A percentile compares a stretch with the other conserved stretches of the same genome.
These are phyloP conservation scores for Parauchenoglanis punctatus DNA, from an alignment of 2,797 vertebrate species.

Conservation along the genomic window DNA sequence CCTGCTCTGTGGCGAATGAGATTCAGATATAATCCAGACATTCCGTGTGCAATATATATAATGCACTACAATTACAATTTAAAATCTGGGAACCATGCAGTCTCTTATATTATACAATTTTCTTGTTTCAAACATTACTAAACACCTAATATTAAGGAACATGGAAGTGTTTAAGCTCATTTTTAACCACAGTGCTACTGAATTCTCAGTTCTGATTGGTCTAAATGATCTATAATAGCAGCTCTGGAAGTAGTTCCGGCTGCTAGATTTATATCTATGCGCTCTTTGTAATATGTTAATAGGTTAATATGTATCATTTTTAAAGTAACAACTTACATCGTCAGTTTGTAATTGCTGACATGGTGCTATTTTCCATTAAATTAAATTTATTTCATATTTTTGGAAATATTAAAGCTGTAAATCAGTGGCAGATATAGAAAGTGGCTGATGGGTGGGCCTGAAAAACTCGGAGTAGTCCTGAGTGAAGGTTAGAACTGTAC, in stretches of 20 bases:
- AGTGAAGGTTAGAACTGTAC: too few species aligned
- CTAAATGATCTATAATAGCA: background rate
- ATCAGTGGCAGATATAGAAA: background rate
- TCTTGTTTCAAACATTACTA: background rate
- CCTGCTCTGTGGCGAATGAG: background rate
- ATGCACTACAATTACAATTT: background rate
- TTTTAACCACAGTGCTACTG: background rate
- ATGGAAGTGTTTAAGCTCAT: background rate
- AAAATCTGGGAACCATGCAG: background rate
- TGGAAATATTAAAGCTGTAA: background rate
- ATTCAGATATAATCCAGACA: background rate
- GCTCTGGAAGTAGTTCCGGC: too few species aligned
- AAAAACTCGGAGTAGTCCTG: too few species aligned
- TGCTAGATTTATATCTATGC: too few species aligned
- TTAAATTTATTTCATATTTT: background rate
- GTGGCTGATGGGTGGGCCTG: too few species aligned
- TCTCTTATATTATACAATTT: background rate
- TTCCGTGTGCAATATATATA: background rate
- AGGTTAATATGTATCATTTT: too few species aligned
- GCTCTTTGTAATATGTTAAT: too few species aligned
- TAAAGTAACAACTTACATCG: too few species aligned
- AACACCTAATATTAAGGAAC: background rate
- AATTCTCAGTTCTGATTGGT: background rate
- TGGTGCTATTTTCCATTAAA: background rate
- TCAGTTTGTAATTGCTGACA: background rate